Evolutionary conservation across 2,797 vertebrate species (phyloP).

Genomic region (Choloepus didactylus): DNA sequence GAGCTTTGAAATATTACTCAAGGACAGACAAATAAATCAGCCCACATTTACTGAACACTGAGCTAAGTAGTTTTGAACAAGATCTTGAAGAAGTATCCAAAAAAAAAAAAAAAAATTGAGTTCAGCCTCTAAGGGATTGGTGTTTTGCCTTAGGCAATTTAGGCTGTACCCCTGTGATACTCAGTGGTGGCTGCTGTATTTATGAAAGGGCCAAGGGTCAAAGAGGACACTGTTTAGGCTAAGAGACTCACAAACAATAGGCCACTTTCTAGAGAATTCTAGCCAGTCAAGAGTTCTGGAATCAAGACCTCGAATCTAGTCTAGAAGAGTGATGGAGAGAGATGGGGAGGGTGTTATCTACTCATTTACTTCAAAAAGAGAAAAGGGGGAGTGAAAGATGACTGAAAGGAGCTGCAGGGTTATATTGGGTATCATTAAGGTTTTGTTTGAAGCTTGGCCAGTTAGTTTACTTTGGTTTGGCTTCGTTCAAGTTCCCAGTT

Average conservation of each 20-base stretch:
- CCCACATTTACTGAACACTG: rapidly evolving
- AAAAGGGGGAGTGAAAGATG: too few species aligned
- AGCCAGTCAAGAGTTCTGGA: too few species aligned
- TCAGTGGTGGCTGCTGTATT: rapidly evolving
- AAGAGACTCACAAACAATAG: not conserved
- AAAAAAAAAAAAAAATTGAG: not conserved
- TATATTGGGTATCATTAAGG: too few species aligned
- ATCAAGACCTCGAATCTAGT: not conserved
- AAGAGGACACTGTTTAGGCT: too few species aligned
- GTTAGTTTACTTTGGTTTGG: not conserved
- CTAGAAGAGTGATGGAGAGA: not conserved
- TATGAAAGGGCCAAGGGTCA: not conserved
- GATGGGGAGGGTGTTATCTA: not conserved
- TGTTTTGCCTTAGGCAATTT: rapidly evolving
- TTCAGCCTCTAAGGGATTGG: not conserved
- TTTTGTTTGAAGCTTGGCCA: not conserved
- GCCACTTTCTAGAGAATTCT: not conserved
- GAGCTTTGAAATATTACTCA: not conserved
- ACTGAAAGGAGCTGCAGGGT: not conserved
- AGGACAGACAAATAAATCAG: not conserved
- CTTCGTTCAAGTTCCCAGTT: not conserved
- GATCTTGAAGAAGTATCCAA: rapidly evolving
- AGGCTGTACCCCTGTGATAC: too few species aligned
- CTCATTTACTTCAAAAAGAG: not conserved
- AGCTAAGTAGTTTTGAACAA: not conserved